Percentiles rank a stretch among this genome's conserved stretches.
Evolutionary conservation across 2,113 vertebrate genomes (phyloP).

Genomic region (Poecilia latipinna): DNA sequence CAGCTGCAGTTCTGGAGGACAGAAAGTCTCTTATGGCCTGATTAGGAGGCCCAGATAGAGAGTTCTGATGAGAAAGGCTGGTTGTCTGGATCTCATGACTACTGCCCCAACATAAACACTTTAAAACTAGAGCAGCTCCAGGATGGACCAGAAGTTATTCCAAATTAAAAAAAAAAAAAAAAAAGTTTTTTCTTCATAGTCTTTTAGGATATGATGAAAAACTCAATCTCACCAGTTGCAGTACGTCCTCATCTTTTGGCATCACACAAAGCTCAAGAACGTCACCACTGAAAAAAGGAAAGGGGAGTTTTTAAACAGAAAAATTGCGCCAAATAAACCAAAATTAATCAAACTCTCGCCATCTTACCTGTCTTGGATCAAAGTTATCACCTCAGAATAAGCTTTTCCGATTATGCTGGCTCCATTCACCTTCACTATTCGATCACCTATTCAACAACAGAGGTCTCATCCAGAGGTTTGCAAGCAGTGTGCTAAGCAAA

Average conservation of each 20-base stretch:
- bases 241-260: conserved; percentile 99
- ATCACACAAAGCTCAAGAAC: conserved; percentile 95
- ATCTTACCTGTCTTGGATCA: conserved; percentile 96
- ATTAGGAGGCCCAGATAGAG: conserved; percentile 77
- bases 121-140: conserved; percentile 56
- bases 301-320: neutral
- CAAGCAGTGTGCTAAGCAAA: neutral
- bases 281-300: conserved; percentile 84
- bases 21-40: conserved; percentile 70
- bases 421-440: conserved; percentile 96
- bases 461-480: neutral
- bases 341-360: neutral
- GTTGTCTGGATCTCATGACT: conserved; percentile 44
- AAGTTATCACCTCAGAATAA: conserved; percentile 95
- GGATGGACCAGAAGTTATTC: conserved; percentile 1
- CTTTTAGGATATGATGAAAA: neutral
- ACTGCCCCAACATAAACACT: conserved; percentile 28
- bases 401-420: conserved; percentile 98
- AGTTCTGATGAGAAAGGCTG: conserved; percentile 54
- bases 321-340: neutral
- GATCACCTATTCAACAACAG: conserved; percentile 84
- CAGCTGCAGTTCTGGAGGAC: conserved; percentile 44
- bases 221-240: conserved; percentile 84
- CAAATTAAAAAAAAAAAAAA: neutral
- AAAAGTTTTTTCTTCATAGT: neutral